Evolutionary conservation across 1,140 invertebrate genomes (phyloP).

Genomic region (Teleogryllus occipitalis): DNA sequence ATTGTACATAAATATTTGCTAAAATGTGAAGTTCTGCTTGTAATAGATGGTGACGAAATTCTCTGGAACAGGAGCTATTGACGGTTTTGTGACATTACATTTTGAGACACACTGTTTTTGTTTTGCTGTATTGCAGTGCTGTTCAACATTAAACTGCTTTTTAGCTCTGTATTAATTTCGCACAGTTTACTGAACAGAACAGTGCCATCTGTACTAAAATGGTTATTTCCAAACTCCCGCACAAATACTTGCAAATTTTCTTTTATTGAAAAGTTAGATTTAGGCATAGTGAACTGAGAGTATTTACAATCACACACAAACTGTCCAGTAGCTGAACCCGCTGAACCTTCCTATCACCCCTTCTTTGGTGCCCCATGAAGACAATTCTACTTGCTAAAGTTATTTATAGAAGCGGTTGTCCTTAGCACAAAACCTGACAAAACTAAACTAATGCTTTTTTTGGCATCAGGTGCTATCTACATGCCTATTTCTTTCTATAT

Average conservation of each 20-base stretch:
- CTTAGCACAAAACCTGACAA: no score
- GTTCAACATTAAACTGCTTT: neutral
- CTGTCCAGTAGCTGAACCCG: neutral
- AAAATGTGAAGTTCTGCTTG: neutral
- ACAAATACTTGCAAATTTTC: neutral
- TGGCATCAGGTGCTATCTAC: no score
- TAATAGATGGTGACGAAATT: neutral
- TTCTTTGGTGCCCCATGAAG: neutral
- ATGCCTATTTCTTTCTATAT: no score
- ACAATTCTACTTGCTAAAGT: no score
- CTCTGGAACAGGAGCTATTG: conserved; percentile 10
- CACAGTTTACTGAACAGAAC: neutral
- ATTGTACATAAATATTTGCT: neutral
- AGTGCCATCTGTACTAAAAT: neutral
- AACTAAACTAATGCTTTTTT: no score
- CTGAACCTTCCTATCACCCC: neutral
- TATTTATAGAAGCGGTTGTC: no score
- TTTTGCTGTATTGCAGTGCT: conserved; percentile 9
- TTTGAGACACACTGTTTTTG: neutral
- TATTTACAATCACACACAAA: neutral
- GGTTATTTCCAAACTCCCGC: neutral
- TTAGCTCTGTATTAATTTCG: neutral
- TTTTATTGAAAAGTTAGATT: neutral
- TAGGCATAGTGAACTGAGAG: neutral
- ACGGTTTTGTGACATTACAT: conserved; percentile 4